A percentile compares a stretch with the other conserved stretches of the same genome.
phyloP scores from a whole-genome alignment of 2,113 vertebrate species.

The Rallus limicola region DNA sequence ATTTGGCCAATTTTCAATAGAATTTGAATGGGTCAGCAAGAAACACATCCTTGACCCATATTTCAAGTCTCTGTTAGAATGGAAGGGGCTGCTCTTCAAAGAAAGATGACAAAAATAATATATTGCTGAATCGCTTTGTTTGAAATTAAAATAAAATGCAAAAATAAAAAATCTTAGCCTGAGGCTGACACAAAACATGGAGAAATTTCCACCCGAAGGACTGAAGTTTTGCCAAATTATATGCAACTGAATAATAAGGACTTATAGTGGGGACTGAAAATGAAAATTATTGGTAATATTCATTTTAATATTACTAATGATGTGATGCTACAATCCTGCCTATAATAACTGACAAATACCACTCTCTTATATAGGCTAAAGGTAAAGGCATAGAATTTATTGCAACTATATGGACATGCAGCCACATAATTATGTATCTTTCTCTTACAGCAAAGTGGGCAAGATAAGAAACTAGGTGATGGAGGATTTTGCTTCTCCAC shows the following conservation, averaged over 20 bases:
- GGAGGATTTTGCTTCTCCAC: slow-evolving; percentile 33
- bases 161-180: neutral
- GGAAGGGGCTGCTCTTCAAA: neutral
- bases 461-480: slow-evolving; percentile 49
- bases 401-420: neutral
- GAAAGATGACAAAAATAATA: neutral
- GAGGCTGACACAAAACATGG: neutral
- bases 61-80: slow-evolving; percentile 10
- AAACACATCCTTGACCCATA: neutral
- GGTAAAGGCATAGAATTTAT: neutral
- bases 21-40: neutral
- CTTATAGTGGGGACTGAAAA: neutral
- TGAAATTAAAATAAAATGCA: slow-evolving; percentile 1
- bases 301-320: neutral
- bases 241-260: neutral
- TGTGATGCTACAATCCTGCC: neutral
- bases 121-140: neutral
- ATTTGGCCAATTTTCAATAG: slow-evolving; percentile 43
- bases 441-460: slow-evolving; percentile 35
- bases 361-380: neutral
- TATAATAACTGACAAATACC: neutral
- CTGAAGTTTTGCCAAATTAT: neutral
- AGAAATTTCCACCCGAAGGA: neutral
- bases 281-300: neutral
- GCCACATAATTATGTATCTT: slow-evolving; percentile 49